These are phyloP conservation scores for Drosophila kokeensis DNA, from an alignment of 2,888 invertebrate species.

Conservation along the genomic window DNA sequence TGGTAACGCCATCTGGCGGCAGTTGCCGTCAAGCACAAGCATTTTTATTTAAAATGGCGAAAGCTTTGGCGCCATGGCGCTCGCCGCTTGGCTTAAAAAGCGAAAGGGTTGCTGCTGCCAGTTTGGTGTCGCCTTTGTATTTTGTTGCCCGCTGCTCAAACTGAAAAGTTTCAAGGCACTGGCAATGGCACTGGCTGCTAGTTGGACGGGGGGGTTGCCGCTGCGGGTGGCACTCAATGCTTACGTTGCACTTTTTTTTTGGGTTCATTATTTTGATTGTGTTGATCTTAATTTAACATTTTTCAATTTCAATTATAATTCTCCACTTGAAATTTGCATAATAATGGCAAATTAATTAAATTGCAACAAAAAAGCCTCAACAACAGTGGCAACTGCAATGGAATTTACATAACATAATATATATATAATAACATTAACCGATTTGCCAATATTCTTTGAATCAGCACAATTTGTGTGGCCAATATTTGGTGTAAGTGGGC, in stretches of 20 bases:
- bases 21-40: constrained; percentile 48
- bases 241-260: constrained; percentile 1
- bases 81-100: constrained; percentile 67
- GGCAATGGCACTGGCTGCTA: neutral
- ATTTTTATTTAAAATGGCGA: constrained; percentile 79
- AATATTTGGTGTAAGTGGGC: neutral
- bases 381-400: neutral
- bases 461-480: neutral
- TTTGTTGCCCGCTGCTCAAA: constrained; percentile 17
- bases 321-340: constrained; percentile 15
- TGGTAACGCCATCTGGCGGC: constrained; percentile 62
- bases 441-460: neutral
- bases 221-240: constrained; percentile 14
- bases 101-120: constrained; percentile 65
- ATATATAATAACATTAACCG: too few species aligned
- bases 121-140: constrained; percentile 39
- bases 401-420: too few species aligned
- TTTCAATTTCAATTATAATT: constrained; percentile 7
- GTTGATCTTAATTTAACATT: constrained; percentile 10
- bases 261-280: constrained; percentile 1
- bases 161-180: constrained; percentile 26
- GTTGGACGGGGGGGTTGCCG: neutral
- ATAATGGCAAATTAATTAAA: constrained; percentile 5
- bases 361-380: neutral
- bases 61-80: constrained; percentile 76